Base-by-base conservation (phyloP, 2,888 invertebrate genomes). In the Heteromurus nitidus region DNA sequence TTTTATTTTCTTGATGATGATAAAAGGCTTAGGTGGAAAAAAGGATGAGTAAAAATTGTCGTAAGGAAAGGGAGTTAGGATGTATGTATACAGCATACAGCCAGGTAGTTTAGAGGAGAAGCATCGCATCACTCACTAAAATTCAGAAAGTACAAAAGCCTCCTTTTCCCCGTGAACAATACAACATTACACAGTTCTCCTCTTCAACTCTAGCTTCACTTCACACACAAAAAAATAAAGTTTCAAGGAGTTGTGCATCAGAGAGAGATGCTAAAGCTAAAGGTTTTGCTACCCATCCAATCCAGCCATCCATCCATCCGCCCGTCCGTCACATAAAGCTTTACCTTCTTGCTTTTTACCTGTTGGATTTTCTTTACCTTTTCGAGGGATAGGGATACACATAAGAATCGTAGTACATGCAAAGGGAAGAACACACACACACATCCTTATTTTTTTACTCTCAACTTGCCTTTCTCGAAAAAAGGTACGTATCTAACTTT, bases 21-120 rank as follows among this genome's bases (percentile, higher is more conserved):
- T 74, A 74, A 74, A 74, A 74, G 74, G 74, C 47, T 74, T 53
- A 60, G 50, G 64, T 64, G 53, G 60, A 74, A 64, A 74, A 74
- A 50, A 60, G 50, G 74, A 74, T 74, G 74, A 74, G 74, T 74
- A 74, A 5, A 47, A 74, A 74, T 72, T 72, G 72, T 72, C 72
- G 58, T n/a, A n/a, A n/a, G n/a, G 72, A 58, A 44, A 69, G 55
- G 69, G 50, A 68, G 55, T 24, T 22, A 20, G 20, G 36, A 42
- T 7, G n/a, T n/a, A n/a, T n/a, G n/a, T n/a, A n/a, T n/a, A n/a
- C n/a, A n/a, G n/a, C n/a, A n/a, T n/a, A n/a, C n/a, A n/a, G n/a
- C n/a, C n/a, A n/a, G n/a, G n/a, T n/a, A 16, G 7, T 47, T 5
- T 47, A 22, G 3, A 11, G 9, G 26, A 55, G 26, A 24, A 20